These are phyloP conservation scores for Harpagoxenus sublaevis DNA, from an alignment of 2,888 invertebrate species.

Conservation along the genomic window DNA sequence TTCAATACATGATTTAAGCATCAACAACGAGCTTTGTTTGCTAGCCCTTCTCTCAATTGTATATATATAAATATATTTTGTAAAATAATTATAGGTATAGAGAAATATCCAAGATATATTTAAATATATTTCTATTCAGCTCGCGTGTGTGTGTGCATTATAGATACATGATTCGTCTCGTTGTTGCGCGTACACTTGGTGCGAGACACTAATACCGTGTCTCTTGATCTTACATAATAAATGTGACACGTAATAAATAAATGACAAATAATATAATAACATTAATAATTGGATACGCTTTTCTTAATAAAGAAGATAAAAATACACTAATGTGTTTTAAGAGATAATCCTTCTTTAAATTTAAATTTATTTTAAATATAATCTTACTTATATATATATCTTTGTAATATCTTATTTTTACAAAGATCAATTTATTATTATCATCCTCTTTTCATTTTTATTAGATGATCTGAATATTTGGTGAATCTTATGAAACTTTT, in stretches of 20 bases:
- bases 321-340: background rate
- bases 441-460: background rate
- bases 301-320: background rate
- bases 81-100: background rate
- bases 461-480: constrained; percentile 12
- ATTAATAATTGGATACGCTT: background rate
- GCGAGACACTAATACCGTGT: too few relatives aligned
- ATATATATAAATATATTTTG: background rate
- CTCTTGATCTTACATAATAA: background rate
- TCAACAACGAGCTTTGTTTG: too few relatives aligned
- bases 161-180: too few relatives aligned
- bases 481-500: constrained; percentile 20
- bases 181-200: too few relatives aligned
- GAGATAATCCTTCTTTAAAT: background rate
- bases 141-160: too few relatives aligned
- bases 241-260: background rate
- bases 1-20: too few relatives aligned
- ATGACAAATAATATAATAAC: background rate
- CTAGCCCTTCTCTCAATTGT: too few relatives aligned
- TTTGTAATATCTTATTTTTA: background rate
- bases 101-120: background rate
- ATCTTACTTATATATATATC: background rate
- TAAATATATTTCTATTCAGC: too few relatives aligned
- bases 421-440: background rate
- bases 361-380: constrained; percentile 27